Evolutionary conservation across 2,797 vertebrate genomes (phyloP), one percentile per base, ranked within the genome.

Genomic region (Bovichtus diacanthus): DNA sequence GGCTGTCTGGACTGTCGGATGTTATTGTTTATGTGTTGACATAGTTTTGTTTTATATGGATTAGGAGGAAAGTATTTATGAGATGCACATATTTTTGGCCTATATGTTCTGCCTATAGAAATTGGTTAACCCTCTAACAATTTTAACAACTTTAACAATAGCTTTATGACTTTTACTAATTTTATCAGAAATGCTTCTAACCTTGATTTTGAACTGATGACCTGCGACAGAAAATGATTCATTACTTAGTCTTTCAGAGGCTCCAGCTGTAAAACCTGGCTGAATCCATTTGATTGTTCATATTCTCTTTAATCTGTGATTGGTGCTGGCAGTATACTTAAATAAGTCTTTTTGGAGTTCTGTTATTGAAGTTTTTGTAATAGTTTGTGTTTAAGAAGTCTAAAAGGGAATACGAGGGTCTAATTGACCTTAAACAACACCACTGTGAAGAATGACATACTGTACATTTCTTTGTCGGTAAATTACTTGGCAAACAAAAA

Each of bases 1-100:
- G 12, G 58, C 78, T 68, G 85, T 87, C 87, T 86, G 78, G 74
- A 74, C 76, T 55, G 53, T 16, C 74, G 76, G 70, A 81, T 64
- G 59, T 62, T 72, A 81, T 76, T 85, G 80, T 87, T 82, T 83
- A 81, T 72, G 80, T 86, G 72, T 47, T 66, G 46, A 67, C 29
- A 75, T 34, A 39, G 56, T 64, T 70, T 78, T 58, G 50, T 80
- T 85, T 79, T 58, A 9, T 47, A n/a, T 70, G 18, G 5, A 46
- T 25, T 2, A 4, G 11, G 27, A 53, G 38, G 5, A 55, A 65
- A 16, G 12, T 2, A 36, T 2, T 15, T 5, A 12, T 18, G 21
- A 36, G 7, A 54, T 19, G 13, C 44, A 66, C 2, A 3, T 5
- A 4, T 13, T 25, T 9, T 62, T 39, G 27, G 16, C 2, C 2